Percentiles rank a stretch among this genome's conserved stretches.
These are phyloP conservation scores for Pseudochromis fuscus DNA, from an alignment of 2,797 vertebrate genomes.

Conservation along the genomic window DNA sequence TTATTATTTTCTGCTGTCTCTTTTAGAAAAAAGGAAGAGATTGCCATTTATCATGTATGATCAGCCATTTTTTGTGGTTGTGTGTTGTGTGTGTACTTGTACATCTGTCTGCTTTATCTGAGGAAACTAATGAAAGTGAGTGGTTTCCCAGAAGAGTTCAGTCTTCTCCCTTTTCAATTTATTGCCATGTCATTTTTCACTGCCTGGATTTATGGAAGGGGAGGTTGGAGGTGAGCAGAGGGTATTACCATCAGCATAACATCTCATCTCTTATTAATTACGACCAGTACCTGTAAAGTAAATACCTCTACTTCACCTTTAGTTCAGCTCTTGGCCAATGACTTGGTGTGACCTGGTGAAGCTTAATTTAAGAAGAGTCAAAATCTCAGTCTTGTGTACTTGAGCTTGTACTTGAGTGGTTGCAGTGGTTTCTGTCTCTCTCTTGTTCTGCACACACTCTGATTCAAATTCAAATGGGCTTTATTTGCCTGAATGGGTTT, in stretches of 20 bases:
- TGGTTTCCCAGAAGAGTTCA: constrained; percentile 42
- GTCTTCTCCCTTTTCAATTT: constrained; percentile 37
- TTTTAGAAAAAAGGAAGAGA: not conserved
- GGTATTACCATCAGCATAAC: constrained; percentile 35
- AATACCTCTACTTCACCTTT: constrained; percentile 1
- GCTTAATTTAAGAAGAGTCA: not conserved
- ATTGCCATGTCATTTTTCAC: constrained; percentile 60
- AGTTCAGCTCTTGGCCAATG: constrained; percentile 7
- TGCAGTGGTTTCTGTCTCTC: constrained; percentile 4
- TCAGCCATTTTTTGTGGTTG: not conserved
- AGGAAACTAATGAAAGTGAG: constrained; percentile 14
- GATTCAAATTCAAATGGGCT: constrained; percentile 54
- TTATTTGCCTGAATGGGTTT: constrained; percentile 41
- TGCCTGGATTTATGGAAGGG: constrained; percentile 52
- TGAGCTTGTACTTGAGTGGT: constrained; percentile 13
- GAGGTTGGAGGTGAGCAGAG: constrained; percentile 27
- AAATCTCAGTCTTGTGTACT: constrained; percentile 16
- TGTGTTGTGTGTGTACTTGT: not conserved
- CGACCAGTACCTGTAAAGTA: constrained; percentile 12
- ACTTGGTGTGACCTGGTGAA: constrained; percentile 1
- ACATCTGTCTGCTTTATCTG: constrained; percentile 15
- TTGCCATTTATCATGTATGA: not conserved
- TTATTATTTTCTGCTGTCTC: not conserved
- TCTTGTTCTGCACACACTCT: not conserved
- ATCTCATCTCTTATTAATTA: constrained; percentile 44